phyloP scores from a whole-genome alignment of 2,888 invertebrate species.

The Watsonalla cultraria region DNA sequence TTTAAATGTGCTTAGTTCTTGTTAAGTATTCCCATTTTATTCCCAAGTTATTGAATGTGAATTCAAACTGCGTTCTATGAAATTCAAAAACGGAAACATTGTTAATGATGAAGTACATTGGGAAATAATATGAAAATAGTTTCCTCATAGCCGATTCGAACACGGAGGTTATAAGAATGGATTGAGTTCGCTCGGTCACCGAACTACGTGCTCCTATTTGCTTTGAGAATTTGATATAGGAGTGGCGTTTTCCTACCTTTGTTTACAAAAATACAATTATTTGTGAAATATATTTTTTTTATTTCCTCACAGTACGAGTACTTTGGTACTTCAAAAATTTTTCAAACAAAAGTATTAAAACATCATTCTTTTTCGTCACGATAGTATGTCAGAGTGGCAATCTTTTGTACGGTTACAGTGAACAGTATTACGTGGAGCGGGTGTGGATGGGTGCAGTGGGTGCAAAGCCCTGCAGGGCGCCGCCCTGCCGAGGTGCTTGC shows the following conservation, averaged over 20 bases:
- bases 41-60: conserved; percentile 35
- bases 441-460: conserved; percentile 28
- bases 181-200: conserved; percentile 25
- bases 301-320: too few relatives aligned
- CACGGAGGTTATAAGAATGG: conserved; percentile 16
- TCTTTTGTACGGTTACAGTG: conserved; percentile 49
- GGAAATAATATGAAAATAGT: conserved; percentile 47
- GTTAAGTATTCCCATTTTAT: conserved; percentile 22
- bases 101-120: conserved; percentile 31
- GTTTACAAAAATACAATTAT: too few relatives aligned
- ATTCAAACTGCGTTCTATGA: conserved; percentile 36
- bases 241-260: too few relatives aligned
- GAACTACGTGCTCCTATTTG: conserved; percentile 8
- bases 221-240: not conserved
- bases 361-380: conserved; percentile 38
- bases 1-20: conserved; percentile 4
- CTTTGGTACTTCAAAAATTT: too few relatives aligned
- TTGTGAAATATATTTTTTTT: too few relatives aligned
- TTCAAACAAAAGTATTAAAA: conserved; percentile 5
- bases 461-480: conserved; percentile 57
- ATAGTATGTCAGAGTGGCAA: conserved; percentile 41
- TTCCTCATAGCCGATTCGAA: conserved; percentile 31
- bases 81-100: conserved; percentile 36
- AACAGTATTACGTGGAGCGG: conserved; percentile 50
- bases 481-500: conserved; percentile 49